Base-by-base conservation (phyloP, 2,888 invertebrate species). In the Melanargia galathea region DNA sequence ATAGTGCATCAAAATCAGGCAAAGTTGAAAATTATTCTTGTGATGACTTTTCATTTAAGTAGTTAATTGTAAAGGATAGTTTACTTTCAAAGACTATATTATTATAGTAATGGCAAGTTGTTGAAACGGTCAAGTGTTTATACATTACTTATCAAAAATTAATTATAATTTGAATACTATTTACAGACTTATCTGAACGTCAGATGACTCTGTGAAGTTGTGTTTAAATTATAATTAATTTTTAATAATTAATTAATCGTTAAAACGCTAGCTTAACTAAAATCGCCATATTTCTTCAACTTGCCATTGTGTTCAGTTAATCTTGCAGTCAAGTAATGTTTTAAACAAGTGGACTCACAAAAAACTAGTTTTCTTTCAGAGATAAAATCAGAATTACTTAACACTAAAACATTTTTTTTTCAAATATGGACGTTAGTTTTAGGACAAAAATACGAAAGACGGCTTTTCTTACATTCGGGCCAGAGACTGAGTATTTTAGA, bases 381-480 rank as follows among this genome's bases (percentile, higher is more conserved):
- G 75, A 79, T 77, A 75, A 83, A 86, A 82, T 78, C 77, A 85
- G 81, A 81, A 80, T 82, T 76, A 86, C 90, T 86, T 90, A 90
- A 87, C 71, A 83, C 90, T 90, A 87, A 89, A 88, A 85, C 82
- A 87, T 58, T 87, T 86, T 82, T 58, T 87, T 86, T 82, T 84
- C 80, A 83, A 86, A 88, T 87, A 90, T 90, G 90, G 90, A 91
- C 90, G 90, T 90, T 86, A 88, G 71, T 83, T 79, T 84, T 73
- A 90, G 90, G 90, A 90, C 90, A 88, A 84, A n/a, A 81, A 81
- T 84, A 89, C 77, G 82, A 79, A 83, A 90, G 88, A 89, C 87
- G 90, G 90, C 79, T 83, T 81, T 73, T 75, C 76, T 76, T 72
- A 79, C 83, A 84, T 73, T 73, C 60, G 82, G 84, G 79, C 82